Base-by-base conservation (phyloP, 2,797 vertebrate genomes). In the Thunnus albacares region DNA sequence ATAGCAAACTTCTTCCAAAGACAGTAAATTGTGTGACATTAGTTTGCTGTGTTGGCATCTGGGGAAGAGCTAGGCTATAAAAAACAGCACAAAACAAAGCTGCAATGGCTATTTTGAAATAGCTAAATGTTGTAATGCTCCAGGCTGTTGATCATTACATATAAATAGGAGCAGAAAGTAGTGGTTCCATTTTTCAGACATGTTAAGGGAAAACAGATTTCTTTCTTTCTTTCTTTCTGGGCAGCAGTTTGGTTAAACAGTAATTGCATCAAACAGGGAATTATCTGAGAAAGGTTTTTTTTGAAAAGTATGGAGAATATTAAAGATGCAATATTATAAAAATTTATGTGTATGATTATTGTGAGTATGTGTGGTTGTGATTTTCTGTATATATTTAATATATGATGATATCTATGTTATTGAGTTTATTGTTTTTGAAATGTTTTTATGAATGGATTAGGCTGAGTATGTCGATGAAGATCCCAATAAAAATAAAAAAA, bases 171-270 rank as follows among this genome's bases (percentile, higher is more conserved):
- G 13, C 69, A 53, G 33, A 45, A 41, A 14, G 53, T 20, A 22
- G 15, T 41, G 33, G 55, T 64, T 70, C 6, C 43, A 41, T 58
- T 57, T 58, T 61, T 57, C 61, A 79, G 67, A 79, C 61, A 59
- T 43, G 26, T 79, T 66, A 60, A 72, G 12, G 18, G 22, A 64
- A 77, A 71, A 64, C 75, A 63, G 59, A 77, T 78, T 64, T 64
- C 8, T 45, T 17, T 59, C 18, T 77, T 61, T 49, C 41, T 49
- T 9, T 51, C 47, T 51, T 51, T 51, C 47, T 51, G 45, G 45
- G 45, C 45, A 49, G 45, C 45, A 18, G 5, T 51, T 20, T 18
- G 7, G 65, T 55, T 51, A 62, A 77, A 70, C 58, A 57, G 28
- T 41, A 58, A 64, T 41, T 64, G n/a, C 57, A 77, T 51, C 33